A percentile compares a stretch with the other conserved stretches of the same genome.
Evolutionary conservation across 2,113 vertebrate species (phyloP).

Genomic region (Triplophysa tibetana): DNA sequence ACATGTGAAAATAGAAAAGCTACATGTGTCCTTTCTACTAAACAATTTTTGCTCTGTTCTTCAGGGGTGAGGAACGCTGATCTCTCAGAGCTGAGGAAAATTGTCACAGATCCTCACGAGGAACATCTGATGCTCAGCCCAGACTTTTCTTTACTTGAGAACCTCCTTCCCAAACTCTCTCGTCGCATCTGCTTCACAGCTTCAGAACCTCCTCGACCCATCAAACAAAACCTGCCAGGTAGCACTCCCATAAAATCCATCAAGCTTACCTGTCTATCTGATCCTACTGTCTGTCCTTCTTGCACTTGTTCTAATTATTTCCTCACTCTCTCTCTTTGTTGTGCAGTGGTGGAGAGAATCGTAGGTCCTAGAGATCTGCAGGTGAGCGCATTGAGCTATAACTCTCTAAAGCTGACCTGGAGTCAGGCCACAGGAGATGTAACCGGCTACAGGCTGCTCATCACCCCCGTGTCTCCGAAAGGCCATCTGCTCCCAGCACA

Average conservation of each 20-base stretch:
- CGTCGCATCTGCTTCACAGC: constrained; percentile 81
- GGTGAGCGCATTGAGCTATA: constrained; percentile 76
- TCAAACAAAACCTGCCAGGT: constrained; percentile 66
- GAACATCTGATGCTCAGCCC: constrained; percentile 75
- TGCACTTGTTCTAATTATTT: not conserved
- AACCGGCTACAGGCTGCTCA: constrained; percentile 72
- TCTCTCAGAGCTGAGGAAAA: constrained; percentile 71
- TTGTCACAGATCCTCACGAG: constrained; percentile 76
- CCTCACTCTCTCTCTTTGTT: no score
- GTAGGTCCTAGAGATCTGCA: constrained; percentile 77
- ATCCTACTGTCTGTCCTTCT: not conserved
- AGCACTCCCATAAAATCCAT: constrained; percentile 7
- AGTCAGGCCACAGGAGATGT: constrained; percentile 80
- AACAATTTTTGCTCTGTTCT: not conserved
- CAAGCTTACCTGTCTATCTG: not conserved
- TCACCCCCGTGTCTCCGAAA: constrained; percentile 66
- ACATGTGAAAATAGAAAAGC: no score
- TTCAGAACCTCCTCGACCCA: constrained; percentile 80
- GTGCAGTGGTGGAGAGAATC: constrained; percentile 68
- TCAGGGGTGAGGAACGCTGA: constrained; percentile 78
- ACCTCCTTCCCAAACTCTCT: constrained; percentile 75
- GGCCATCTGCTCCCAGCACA: constrained; percentile 58
- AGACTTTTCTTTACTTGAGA: constrained; percentile 74
- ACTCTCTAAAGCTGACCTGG: constrained; percentile 81
- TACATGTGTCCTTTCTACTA: no score